A percentile compares a stretch with the other conserved stretches of the same genome.
Evolutionary conservation across 2,888 invertebrate species (phyloP).

Genomic region (Noctua comes): DNA sequence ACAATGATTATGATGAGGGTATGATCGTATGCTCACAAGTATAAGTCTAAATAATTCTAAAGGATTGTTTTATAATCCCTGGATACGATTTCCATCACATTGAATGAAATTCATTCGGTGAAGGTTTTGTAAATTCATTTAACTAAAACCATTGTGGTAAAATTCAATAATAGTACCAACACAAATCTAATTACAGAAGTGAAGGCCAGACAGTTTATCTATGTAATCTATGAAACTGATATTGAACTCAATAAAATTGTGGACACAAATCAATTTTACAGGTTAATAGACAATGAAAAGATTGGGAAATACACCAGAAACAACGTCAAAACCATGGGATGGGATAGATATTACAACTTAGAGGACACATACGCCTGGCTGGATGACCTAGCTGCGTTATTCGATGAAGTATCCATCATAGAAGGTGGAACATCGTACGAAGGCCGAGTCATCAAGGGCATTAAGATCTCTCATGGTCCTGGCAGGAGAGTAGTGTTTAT

Average conservation of each 20-base stretch:
- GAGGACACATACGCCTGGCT: conserved; percentile 91
- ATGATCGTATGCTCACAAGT: background rate
- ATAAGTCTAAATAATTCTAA: background rate
- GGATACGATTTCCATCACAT: background rate
- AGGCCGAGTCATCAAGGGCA: conserved; percentile 83
- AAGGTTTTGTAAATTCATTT: background rate
- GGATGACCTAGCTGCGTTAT: conserved; percentile 82
- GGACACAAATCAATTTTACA: conserved; percentile 67
- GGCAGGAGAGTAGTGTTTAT: conserved; percentile 81
- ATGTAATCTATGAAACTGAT: background rate
- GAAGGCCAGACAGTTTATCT: conserved; percentile 8
- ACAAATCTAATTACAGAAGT: background rate
- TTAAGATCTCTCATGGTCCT: conserved; percentile 86
- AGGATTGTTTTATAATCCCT: background rate
- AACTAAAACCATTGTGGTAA: background rate
- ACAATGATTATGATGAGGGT: background rate
- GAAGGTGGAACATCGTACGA: conserved; percentile 85
- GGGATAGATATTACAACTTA: conserved; percentile 91
- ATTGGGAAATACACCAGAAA: conserved; percentile 75
- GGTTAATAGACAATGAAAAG: conserved; percentile 88
- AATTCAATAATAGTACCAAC: background rate
- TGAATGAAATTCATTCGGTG: background rate
- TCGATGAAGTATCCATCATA: conserved; percentile 84
- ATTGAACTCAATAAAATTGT: background rate
- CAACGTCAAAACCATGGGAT: conserved; percentile 83